A percentile compares a stretch with the other conserved stretches of the same genome.
phyloP scores from a whole-genome alignment of 2,888 invertebrate species.

The Oithona nana region DNA sequence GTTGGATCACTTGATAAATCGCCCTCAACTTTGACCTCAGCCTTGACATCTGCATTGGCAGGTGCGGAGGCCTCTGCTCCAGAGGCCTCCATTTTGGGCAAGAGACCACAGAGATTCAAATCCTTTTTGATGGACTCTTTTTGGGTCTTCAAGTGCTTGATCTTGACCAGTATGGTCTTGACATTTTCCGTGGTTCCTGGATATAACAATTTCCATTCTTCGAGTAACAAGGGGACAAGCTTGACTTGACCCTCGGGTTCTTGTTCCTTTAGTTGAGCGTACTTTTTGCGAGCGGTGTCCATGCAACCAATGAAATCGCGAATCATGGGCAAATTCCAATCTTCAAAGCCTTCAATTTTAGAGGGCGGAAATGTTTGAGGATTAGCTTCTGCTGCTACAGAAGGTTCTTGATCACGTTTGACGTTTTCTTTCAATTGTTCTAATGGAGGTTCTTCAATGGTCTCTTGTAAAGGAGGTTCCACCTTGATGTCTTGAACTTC shows the following conservation, averaged over 20 bases:
- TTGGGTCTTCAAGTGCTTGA: constrained; percentile 12
- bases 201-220: constrained; percentile 11
- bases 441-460: neutral
- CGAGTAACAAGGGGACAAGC: constrained; percentile 1
- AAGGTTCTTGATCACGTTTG: neutral
- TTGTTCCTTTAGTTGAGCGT: constrained; percentile 7
- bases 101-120: neutral
- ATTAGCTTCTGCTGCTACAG: neutral
- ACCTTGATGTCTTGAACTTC: neutral
- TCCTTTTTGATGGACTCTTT: constrained; percentile 12
- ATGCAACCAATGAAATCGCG: constrained; percentile 12
- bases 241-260: neutral
- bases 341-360: constrained; percentile 1
- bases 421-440: neutral
- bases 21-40: neutral
- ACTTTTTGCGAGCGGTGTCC: constrained; percentile 12
- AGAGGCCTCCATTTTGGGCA: neutral
- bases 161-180: constrained; percentile 4
- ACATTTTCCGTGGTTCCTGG: neutral
- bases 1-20: neutral
- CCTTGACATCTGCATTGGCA: neutral
- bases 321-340: constrained; percentile 10
- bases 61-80: neutral
- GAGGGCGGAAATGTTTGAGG: neutral
- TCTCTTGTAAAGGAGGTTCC: neutral